phyloP scores from a whole-genome alignment of 2,113 vertebrate species.

The Alligator sinensis region DNA sequence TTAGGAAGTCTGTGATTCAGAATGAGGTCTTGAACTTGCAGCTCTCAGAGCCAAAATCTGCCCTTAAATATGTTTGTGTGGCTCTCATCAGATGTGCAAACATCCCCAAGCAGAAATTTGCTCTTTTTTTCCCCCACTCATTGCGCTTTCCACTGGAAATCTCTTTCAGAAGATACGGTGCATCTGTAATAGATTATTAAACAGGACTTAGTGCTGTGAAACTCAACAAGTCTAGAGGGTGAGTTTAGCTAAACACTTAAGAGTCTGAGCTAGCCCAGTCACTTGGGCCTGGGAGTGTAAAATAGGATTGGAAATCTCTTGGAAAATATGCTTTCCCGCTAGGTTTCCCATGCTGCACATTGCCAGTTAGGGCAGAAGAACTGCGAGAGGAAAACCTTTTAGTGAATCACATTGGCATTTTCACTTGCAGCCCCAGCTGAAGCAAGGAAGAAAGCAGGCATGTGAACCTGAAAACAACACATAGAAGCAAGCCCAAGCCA shows the following conservation, averaged over 20 bases:
- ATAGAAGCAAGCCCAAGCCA: background rate
- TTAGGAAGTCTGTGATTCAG: background rate
- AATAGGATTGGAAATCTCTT: background rate
- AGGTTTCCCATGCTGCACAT: background rate
- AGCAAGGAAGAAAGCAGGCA: background rate
- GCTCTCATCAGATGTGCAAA: background rate
- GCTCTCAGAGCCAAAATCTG: background rate
- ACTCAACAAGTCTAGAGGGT: background rate
- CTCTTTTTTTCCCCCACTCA: slow-evolving; percentile 14
- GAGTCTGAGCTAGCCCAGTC: background rate
- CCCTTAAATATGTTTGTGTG: background rate
- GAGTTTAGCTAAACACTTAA: background rate
- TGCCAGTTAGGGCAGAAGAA: background rate
- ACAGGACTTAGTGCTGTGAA: fast-evolving
- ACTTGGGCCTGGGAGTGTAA: background rate
- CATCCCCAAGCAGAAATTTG: background rate
- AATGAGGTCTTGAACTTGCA: background rate
- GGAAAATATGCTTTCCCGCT: background rate
- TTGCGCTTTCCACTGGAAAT: background rate
- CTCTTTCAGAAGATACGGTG: background rate
- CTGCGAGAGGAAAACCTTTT: background rate
- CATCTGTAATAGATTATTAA: background rate
- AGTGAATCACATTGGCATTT: fast-evolving
- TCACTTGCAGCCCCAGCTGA: background rate
- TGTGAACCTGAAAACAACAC: background rate